Percentiles rank a stretch among this genome's conserved stretches.
These are phyloP conservation scores for Arremon brunneinucha DNA, from an alignment of 2,797 vertebrate genomes.

Conservation along the genomic window DNA sequence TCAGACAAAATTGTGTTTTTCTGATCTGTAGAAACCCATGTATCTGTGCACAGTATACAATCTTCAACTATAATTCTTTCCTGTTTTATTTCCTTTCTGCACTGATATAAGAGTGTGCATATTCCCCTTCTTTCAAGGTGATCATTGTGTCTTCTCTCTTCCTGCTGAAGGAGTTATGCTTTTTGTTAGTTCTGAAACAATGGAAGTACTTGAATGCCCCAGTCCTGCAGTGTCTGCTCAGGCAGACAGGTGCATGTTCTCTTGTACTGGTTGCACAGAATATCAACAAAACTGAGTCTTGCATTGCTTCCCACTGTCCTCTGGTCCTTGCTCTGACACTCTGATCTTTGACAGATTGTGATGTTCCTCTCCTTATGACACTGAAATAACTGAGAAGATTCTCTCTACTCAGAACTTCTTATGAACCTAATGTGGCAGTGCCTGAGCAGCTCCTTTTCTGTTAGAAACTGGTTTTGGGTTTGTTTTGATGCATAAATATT, in stretches of 20 bases:
- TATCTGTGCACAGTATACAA: neutral
- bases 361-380: neutral
- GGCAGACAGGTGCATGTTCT: neutral
- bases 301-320: neutral
- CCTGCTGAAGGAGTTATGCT: neutral
- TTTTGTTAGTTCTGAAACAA: neutral
- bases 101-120: neutral
- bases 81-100: neutral
- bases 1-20: neutral
- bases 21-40: neutral
- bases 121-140: neutral
- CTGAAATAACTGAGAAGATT: neutral
- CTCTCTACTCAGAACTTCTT: neutral
- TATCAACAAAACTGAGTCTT: neutral
- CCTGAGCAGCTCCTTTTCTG: neutral
- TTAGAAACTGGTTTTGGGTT: neutral
- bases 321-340: neutral
- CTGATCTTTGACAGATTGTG: neutral
- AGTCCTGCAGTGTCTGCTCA: neutral
- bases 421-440: neutral
- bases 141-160: neutral
- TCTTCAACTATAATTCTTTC: neutral
- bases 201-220: neutral
- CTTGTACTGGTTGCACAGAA: neutral
- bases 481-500: neutral